Evolutionary conservation across 2,113 vertebrate genomes (phyloP).

Genomic region (Myodes glareolus): DNA sequence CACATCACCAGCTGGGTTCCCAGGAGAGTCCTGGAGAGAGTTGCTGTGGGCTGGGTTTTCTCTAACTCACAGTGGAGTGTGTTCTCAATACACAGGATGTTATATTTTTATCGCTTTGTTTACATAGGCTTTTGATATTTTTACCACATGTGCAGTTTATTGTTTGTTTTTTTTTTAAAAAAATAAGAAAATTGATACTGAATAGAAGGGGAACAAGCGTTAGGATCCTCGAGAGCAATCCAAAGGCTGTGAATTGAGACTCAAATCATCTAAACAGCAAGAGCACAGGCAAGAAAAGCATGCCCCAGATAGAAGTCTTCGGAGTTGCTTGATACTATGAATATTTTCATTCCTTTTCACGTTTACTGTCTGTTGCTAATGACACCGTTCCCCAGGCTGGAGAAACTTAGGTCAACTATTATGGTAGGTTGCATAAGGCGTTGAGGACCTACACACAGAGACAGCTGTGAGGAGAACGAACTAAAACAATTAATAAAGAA

Average conservation of each 20-base stretch:
- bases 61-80: background rate
- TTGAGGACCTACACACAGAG: background rate
- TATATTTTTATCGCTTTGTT: background rate
- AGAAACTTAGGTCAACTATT: background rate
- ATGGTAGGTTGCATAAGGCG: background rate
- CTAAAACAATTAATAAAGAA: background rate
- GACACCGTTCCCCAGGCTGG: background rate
- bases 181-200: background rate
- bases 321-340: background rate
- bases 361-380: background rate
- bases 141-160: background rate
- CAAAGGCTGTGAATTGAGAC: background rate
- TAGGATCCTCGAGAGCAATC: background rate
- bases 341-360: background rate
- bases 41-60: background rate
- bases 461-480: background rate
- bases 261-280: background rate
- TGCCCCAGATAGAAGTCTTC: background rate
- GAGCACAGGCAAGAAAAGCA: background rate
- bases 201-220: background rate
- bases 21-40: background rate
- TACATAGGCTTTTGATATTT: background rate
- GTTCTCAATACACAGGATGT: background rate
- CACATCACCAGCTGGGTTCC: too few relatives aligned
- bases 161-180: background rate